Base-by-base conservation (phyloP, 2,888 invertebrate species). In the Agrochola macilenta region DNA sequence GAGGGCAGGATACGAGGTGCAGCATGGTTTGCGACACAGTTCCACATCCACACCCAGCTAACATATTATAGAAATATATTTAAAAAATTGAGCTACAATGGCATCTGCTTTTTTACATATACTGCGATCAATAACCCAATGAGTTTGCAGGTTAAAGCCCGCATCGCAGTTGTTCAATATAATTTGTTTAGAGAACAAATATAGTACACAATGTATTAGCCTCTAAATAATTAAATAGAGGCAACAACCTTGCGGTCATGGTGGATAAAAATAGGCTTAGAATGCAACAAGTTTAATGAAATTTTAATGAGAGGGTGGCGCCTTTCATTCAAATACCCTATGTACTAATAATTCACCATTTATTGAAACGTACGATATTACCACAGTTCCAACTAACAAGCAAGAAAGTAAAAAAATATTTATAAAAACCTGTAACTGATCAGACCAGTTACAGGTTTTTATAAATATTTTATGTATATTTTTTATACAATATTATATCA, bases 271-370 rank as follows among this genome's bases (percentile, higher is more conserved):
- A 80, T 46, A 72, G 46, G 17, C 46, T 39, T 8, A 17, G n/a
- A 78, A 80, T 78, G 80, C 77, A 80, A 78, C 77, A 78, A 78
- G 73, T 78, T 26, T 26, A 11, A 61, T 80, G 72, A 52, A 17
- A 54, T 54, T 35, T 61, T 52, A 35, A 79, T 79, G 35, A 61
- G 71, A 35, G 30, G n/a, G 68, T 60, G 79, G 58, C 17, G 30
- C 58, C 49, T 35, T 43, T n/a, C 43, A 35, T 20, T 17, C 43
- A 20, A 12, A 35, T 39, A 23, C 8, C 17, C 14, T n/a, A 58
- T 46, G 20, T 30, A 14, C 14, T 49, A 23, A n/a, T 23, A 30
- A 58, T 39, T 39, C 30, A 58, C 1, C 1, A 60, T 70, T 60
- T 60, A 52, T 79, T 52, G 35, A 35, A 43, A 52, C 60, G 23